These are phyloP conservation scores for Beaufortia kweichowensis DNA, from an alignment of 2,113 vertebrate species.

Conservation along the genomic window DNA sequence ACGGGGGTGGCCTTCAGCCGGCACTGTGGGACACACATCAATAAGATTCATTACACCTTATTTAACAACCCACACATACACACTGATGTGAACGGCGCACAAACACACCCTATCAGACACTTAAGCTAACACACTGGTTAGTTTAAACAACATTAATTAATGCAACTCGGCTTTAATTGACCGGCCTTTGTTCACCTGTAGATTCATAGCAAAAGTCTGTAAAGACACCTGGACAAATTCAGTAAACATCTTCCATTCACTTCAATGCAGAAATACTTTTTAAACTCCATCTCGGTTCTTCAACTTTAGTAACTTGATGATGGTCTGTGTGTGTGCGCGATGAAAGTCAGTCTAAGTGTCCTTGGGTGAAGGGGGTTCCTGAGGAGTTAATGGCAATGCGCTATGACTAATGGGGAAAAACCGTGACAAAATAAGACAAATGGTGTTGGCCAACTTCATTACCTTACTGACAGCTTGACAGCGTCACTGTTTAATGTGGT, in stretches of 20 bases:
- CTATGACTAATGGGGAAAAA: slow-evolving; percentile 77
- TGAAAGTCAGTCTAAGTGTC: slow-evolving; percentile 69
- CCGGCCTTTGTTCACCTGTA: slow-evolving; percentile 11
- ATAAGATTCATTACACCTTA: slow-evolving; percentile 71
- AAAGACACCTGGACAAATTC: too few species aligned
- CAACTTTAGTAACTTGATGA: slow-evolving; percentile 14
- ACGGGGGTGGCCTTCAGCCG: slow-evolving; percentile 64
- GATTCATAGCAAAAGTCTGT: not conserved
- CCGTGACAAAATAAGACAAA: slow-evolving; percentile 81
- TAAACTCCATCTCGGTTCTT: slow-evolving; percentile 49
- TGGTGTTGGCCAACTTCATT: slow-evolving; percentile 80
- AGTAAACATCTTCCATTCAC: too few species aligned
- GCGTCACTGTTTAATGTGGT: slow-evolving; percentile 72
- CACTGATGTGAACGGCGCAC: slow-evolving; percentile 59
- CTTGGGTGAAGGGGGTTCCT: slow-evolving; percentile 76
- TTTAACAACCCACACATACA: slow-evolving; percentile 61
- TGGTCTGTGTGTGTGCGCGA: slow-evolving; percentile 49
- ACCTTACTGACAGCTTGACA: slow-evolving; percentile 77
- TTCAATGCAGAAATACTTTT: too few species aligned
- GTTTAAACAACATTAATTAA: slow-evolving; percentile 58
- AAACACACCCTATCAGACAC: slow-evolving; percentile 56
- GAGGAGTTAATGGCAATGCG: slow-evolving; percentile 71
- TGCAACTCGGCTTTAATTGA: slow-evolving; percentile 19
- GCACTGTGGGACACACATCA: slow-evolving; percentile 66
- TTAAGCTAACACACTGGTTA: slow-evolving; percentile 49